phyloP scores from a whole-genome alignment of 2,888 invertebrate genomes.

The Dendrolimus houi region DNA sequence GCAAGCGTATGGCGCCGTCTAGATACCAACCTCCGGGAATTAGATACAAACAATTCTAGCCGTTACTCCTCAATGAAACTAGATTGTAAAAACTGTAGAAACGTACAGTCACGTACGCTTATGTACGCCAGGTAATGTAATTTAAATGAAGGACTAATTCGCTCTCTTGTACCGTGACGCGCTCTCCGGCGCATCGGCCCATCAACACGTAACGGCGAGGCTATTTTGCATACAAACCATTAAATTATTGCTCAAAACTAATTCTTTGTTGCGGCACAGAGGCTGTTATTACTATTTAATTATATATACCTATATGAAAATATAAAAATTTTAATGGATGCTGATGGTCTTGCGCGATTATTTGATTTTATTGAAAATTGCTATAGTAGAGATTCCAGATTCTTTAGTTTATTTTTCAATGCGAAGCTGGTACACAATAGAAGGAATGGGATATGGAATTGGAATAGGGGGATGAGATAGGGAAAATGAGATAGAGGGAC shows the following conservation, averaged over 20 bases:
- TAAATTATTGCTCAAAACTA: slow-evolving; percentile 75
- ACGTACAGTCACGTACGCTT: slow-evolving; percentile 47
- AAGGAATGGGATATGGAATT: too few species aligned
- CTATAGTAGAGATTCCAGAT: slow-evolving; percentile 9
- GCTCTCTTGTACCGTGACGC: slow-evolving; percentile 68
- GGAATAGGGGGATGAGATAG: too few species aligned
- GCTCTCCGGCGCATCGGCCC: slow-evolving; percentile 63
- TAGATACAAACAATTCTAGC: slow-evolving; percentile 38
- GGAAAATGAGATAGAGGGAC: too few species aligned
- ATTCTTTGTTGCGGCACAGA: slow-evolving; percentile 73
- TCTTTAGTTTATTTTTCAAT: too few species aligned
- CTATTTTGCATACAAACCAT: slow-evolving; percentile 76
- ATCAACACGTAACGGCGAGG: slow-evolving; percentile 71
- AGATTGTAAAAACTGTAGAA: slow-evolving; percentile 38
- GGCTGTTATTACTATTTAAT: slow-evolving; percentile 72
- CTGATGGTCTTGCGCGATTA: slow-evolving; percentile 47
- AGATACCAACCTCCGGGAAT: slow-evolving; percentile 32
- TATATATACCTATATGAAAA: slow-evolving; percentile 67
- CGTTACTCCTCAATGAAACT: slow-evolving; percentile 38
- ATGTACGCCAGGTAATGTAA: slow-evolving; percentile 60
- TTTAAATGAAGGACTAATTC: slow-evolving; percentile 73
- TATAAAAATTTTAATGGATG: slow-evolving; percentile 65
- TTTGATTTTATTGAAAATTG: slow-evolving; percentile 57
- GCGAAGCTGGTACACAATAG: too few species aligned
- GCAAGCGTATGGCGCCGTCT: slow-evolving; percentile 28